phyloP scores from a whole-genome alignment of 1,140 invertebrate species.

The Euura lappo region DNA sequence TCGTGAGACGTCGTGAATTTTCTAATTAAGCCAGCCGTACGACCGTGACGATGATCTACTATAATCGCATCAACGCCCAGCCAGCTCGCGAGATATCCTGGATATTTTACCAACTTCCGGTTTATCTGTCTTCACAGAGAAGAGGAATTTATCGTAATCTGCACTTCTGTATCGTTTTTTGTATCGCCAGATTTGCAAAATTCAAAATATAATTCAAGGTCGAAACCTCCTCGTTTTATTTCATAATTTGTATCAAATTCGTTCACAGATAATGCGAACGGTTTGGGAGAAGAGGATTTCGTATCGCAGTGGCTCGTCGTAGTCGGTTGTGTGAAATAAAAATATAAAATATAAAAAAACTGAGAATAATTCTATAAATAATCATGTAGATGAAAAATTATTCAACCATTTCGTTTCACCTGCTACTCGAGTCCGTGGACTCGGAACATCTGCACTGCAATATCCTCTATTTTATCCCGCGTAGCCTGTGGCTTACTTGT shows the following conservation, averaged over 20 bases:
- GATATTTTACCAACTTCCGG: too few species aligned
- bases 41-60: background rate
- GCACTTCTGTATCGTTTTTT: too few species aligned
- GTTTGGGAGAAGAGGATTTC: too few species aligned
- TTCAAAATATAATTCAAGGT: too few species aligned
- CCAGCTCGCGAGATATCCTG: background rate
- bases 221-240: too few species aligned
- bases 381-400: slow-evolving; percentile 29
- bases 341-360: background rate
- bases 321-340: background rate
- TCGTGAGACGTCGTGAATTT: background rate
- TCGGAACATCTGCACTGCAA: slow-evolving; percentile 53
- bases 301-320: background rate
- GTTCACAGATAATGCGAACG: too few species aligned
- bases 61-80: background rate
- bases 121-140: too few species aligned
- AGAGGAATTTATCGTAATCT: too few species aligned
- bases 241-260: too few species aligned
- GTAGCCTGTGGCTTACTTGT: slow-evolving; percentile 41
- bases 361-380: slow-evolving; percentile 49
- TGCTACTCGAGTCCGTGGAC: slow-evolving; percentile 35
- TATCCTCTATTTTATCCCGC: slow-evolving; percentile 15
- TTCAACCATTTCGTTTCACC: slow-evolving; percentile 56
- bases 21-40: background rate
- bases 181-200: too few species aligned